Percentiles rank a stretch among this genome's conserved stretches.
Conservation (phyloP, 2,888 invertebrate genomes). For the Mesoligia furuncula region DNA sequence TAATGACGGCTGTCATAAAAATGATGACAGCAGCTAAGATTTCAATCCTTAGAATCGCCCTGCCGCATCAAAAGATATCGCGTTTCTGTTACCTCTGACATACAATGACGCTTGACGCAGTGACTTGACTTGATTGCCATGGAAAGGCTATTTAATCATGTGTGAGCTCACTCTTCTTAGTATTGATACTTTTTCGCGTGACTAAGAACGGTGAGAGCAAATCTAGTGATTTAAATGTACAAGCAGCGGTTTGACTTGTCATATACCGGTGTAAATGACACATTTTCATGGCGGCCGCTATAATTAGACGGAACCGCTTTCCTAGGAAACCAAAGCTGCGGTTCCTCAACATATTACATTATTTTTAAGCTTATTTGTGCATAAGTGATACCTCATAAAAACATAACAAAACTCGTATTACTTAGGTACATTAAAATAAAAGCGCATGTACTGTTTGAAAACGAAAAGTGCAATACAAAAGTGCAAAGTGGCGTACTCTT, state of each 20-base stretch:
- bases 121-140: not conserved
- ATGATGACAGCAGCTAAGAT: not conserved
- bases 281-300: not conserved
- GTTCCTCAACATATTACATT: not conserved
- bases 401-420: not conserved
- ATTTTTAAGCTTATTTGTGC: not conserved
- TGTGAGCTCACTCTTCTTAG: not conserved
- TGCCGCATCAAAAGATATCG: not conserved
- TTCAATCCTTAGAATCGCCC: not conserved
- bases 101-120: not conserved
- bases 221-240: not conserved
- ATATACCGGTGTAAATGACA: not conserved
- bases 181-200: not conserved
- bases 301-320: not conserved
- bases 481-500: slow-evolving; percentile 63
- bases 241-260: not conserved
- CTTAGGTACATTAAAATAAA: slow-evolving; percentile 41
- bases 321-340: not conserved
- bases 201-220: not conserved
- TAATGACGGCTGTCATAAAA: too few species aligned
- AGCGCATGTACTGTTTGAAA: slow-evolving; percentile 44
- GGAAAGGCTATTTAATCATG: not conserved
- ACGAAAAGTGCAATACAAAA: slow-evolving; percentile 60
- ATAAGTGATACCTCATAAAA: not conserved
- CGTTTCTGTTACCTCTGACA: not conserved